Evolutionary conservation across 1,140 invertebrate species (phyloP).

Genomic region (Lethrus apterus): DNA sequence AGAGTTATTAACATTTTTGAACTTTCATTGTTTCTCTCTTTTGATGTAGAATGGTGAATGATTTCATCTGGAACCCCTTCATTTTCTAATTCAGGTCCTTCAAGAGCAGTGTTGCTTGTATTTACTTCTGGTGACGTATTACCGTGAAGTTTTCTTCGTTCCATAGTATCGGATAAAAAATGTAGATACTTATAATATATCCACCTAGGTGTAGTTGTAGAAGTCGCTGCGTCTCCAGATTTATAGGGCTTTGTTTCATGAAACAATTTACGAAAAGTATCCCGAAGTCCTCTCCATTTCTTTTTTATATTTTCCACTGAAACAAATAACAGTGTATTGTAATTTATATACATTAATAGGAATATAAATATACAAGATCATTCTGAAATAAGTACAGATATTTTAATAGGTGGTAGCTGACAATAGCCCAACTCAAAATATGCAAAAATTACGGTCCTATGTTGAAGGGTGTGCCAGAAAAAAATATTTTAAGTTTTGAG

Average conservation of each 20-base stretch:
- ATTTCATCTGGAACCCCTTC: constrained; percentile 1
- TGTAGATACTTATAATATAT: constrained; percentile 12
- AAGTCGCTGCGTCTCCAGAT: constrained; percentile 15
- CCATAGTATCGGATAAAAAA: constrained; percentile 14
- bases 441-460: no score
- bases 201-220: constrained; percentile 13
- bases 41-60: constrained; percentile 5
- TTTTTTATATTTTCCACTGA: constrained; percentile 13
- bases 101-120: constrained; percentile 6
- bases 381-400: no score
- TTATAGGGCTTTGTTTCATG: constrained; percentile 11
- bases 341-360: neutral
- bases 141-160: constrained; percentile 12
- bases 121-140: constrained; percentile 13
- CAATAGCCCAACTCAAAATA: no score
- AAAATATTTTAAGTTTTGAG: no score
- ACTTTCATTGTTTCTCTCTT: constrained; percentile 10
- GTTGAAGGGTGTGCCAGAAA: no score
- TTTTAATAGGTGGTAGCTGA: no score
- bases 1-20: constrained; percentile 10
- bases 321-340: constrained; percentile 8
- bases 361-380: neutral
- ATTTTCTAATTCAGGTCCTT: constrained; percentile 14
- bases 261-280: constrained; percentile 16
- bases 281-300: constrained; percentile 14